Base-by-base conservation (phyloP, 2,113 vertebrate genomes). In the Pholis gunnellus region DNA sequence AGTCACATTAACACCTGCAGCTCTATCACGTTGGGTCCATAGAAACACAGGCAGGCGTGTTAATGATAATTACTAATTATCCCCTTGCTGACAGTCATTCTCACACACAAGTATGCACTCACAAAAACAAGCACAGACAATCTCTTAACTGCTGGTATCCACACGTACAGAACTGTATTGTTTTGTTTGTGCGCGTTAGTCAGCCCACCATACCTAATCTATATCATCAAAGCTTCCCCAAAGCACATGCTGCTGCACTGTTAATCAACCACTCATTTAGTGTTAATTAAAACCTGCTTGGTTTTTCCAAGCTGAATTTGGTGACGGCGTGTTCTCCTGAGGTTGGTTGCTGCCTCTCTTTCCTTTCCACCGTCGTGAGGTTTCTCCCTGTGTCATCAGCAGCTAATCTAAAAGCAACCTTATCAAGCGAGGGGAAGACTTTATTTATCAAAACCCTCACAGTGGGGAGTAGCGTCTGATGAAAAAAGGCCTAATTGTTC, bases 31-130 rank as follows among this genome's bases (percentile, higher is more conserved):
- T 64, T 74, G 34, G 57, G 36, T 67, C 59, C 50, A 79, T 67
- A 27, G 67, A 70, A 69, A 25, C 52, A 46, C 34, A 64, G 63
- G 25, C 65, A 54, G 40, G 52, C 56, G 54, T 74, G 78, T 64
- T 79, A 82, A 89, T 80, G 63, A 63, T 83, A 70, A 79, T 79
- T n/a, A 69, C 38, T 87, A 91, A 90, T 90, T 87, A 91, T 84
- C 75, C 82, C 66, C 60, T 42, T 82, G 78, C 68, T 90, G 68
- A 82, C 69, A 61, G 63, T 77, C 72, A 57, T 63, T 64, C 50
- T 60, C 34, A 44, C 34, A 72, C 42, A 48, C n/a, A 63, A 20
- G 18, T 1, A 34, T 2, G 9, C 36, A 25, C 3, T 40, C n/a
- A 52, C 64, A 77, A 20, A 72, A 25, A 67, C 59, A 81, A 61